Evolutionary conservation across 2,113 vertebrate species (phyloP), one percentile per base, ranked within the genome.

Genomic region (Uria aalge): DNA sequence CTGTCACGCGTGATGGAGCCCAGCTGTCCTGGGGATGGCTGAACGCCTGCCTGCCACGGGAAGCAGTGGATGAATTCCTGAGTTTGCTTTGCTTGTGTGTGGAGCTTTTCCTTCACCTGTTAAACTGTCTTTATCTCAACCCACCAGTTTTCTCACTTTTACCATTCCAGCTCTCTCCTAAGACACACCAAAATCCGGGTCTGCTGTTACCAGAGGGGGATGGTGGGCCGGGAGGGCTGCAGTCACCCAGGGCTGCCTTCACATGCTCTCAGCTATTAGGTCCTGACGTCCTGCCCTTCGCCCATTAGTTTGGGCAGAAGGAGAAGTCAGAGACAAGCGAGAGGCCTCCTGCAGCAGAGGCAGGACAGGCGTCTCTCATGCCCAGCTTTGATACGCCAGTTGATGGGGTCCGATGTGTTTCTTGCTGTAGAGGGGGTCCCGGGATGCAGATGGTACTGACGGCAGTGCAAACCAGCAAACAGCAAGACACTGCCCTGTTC

Each of bases 1-100:
- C 36, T 1, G 2, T 40, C 32, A 27, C 1, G 1, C 4, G 1
- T 24, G 27, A n/a, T 12, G 8, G 30, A 67, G 52, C 36, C 72
- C 52, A 1, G 43, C n/a, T 23, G 23, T 29, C 52, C 72, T 8
- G 29, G 50, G 22, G 50, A 21, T 17, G 34, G 34, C 14, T 64
- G 48, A 53, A 26, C 26, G 3, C 38, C 34, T 5, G 2, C 57
- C 34, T 16, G 48, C 6, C 2, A 48, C 1, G 36, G 36, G 53
- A 50, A 50, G 53, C 17, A 8, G 45, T 15, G 32, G 8, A 32
- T 43, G 5, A 87, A 87, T 32, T n/a, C 73, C 63, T 17, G 6
- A 19, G 29, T 36, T 60, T 36, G 32, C 34, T 32, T 73, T 38
- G 48, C 26, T 3, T 47, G 48, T 2, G 2, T 1, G 1, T 4